Percentiles rank a stretch among this genome's conserved stretches.
Evolutionary conservation across 2,113 vertebrate species (phyloP).

Genomic region (Syngnathus floridae): DNA sequence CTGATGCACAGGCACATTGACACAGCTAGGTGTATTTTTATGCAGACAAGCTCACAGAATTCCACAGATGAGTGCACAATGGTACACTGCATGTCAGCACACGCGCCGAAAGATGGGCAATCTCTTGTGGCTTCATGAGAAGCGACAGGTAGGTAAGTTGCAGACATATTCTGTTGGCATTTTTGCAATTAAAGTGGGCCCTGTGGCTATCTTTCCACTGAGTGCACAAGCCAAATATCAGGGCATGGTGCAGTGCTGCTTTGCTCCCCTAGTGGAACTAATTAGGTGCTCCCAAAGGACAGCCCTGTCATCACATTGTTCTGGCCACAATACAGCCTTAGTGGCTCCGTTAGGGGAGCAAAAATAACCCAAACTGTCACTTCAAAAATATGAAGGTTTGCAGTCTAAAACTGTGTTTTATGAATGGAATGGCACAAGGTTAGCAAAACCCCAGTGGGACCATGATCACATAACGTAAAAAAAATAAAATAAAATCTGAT

Average conservation of each 20-base stretch:
- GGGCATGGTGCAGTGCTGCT: conserved; percentile 56
- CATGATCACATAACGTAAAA: conserved; percentile 4
- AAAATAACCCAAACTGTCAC: conserved; percentile 47
- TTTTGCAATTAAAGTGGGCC: conserved; percentile 69
- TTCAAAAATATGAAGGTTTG: conserved; percentile 29
- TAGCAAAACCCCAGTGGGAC: background rate
- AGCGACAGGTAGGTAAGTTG: conserved; percentile 51
- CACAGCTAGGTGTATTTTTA: conserved; percentile 29
- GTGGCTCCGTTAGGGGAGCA: conserved; percentile 42
- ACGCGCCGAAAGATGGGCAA: conserved; percentile 29
- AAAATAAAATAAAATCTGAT: background rate
- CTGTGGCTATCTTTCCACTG: conserved; percentile 62
- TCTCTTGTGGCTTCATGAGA: conserved; percentile 50
- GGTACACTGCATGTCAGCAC: conserved; percentile 19
- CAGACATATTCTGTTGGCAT: conserved; percentile 59
- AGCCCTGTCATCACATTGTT: conserved; percentile 69
- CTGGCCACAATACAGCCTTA: conserved; percentile 56
- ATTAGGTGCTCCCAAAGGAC: conserved; percentile 71
- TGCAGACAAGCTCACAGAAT: conserved; percentile 29
- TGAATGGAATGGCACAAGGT: background rate
- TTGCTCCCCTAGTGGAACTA: conserved; percentile 70
- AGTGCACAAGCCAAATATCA: conserved; percentile 68
- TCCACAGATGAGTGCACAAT: conserved; percentile 28
- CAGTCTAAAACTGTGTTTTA: conserved; percentile 24
- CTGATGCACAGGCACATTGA: conserved; percentile 8